phyloP scores from a whole-genome alignment of 2,797 vertebrate genomes.

The Arremon brunneinucha region DNA sequence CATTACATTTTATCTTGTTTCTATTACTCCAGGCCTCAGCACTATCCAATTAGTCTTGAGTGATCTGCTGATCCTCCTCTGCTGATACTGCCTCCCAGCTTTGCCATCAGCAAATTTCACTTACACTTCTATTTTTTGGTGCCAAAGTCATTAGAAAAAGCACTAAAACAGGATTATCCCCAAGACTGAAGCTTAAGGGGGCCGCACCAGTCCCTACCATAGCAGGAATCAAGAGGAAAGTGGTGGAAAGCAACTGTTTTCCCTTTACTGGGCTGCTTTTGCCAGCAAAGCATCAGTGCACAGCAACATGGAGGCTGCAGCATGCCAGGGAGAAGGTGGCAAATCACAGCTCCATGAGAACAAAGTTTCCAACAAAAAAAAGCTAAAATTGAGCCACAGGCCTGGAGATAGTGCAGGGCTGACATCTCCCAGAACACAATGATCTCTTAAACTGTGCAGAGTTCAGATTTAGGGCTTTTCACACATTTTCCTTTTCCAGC shows the following conservation, averaged over 20 bases:
- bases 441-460: neutral
- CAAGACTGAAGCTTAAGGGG: neutral
- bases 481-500: neutral
- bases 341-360: neutral
- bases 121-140: neutral
- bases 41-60: constrained; percentile 60
- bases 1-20: constrained; percentile 61
- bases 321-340: neutral
- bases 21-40: constrained; percentile 46
- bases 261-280: neutral
- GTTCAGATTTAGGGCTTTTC: neutral
- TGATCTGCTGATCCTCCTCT: constrained; percentile 56
- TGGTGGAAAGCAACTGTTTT: neutral
- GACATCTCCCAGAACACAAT: neutral
- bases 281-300: neutral
- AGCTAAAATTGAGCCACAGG: neutral
- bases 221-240: neutral
- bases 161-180: constrained; percentile 26
- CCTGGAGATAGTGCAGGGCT: neutral
- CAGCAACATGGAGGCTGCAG: neutral
- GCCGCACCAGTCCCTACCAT: neutral
- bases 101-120: constrained; percentile 43
- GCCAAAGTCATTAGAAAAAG: constrained; percentile 4
- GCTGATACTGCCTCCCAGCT: constrained; percentile 39
- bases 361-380: neutral